Conservation (phyloP, 53 echinoderm and acorn worm genomes). For the Mesocentrotus franciscanus region DNA sequence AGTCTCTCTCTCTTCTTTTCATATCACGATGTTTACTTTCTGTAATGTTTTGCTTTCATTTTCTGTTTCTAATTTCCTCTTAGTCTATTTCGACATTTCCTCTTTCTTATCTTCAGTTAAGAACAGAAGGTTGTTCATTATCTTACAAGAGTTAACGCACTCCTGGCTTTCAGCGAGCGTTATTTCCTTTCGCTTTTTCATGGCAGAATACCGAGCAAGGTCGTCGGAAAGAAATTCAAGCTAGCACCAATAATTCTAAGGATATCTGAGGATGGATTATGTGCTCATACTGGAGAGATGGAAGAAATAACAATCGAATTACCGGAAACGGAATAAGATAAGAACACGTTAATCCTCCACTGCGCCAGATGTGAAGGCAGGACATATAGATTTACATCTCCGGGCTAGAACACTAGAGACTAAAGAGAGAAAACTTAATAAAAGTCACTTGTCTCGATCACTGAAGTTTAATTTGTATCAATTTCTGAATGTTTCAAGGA, state of each 20-base stretch:
- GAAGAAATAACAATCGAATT: slow-evolving; percentile 8
- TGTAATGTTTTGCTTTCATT: too few relatives aligned
- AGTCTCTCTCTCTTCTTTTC: too few relatives aligned
- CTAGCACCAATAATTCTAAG: not conserved
- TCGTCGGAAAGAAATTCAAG: not conserved
- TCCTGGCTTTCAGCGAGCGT: too few relatives aligned
- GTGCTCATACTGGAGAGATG: not conserved
- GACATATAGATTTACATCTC: not conserved
- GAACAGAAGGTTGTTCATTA: too few relatives aligned
- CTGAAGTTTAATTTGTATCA: not conserved
- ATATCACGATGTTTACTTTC: too few relatives aligned
- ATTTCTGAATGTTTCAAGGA: not conserved
- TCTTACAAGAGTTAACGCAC: too few relatives aligned
- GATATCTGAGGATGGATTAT: not conserved
- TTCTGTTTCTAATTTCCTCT: too few relatives aligned
- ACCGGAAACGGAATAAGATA: not conserved
- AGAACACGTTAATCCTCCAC: not conserved
- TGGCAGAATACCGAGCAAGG: too few relatives aligned
- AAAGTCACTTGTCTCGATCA: not conserved
- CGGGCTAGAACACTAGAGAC: not conserved
- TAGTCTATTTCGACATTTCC: too few relatives aligned
- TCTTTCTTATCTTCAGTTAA: too few relatives aligned
- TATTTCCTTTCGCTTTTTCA: not conserved
- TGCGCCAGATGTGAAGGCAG: not conserved
- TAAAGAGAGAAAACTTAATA: not conserved